Conservation (phyloP, 1,140 invertebrate species). For the Lordiphosa stackelbergi region DNA sequence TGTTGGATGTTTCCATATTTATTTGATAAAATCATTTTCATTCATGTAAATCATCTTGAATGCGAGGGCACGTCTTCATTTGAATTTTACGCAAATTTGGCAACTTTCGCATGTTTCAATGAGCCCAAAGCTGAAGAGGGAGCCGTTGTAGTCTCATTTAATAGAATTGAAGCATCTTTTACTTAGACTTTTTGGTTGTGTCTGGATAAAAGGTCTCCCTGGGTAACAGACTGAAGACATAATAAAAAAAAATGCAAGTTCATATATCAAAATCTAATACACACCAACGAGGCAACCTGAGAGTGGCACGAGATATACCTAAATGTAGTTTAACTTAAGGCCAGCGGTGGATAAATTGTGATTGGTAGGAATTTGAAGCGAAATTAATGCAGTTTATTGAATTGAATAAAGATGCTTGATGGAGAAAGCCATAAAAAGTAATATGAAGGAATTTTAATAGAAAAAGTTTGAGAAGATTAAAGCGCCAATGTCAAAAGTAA, state of each 20-base stretch:
- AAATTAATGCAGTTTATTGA: too few species aligned
- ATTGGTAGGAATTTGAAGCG: too few species aligned
- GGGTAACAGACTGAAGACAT: conserved; percentile 40
- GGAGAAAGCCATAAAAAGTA: too few species aligned
- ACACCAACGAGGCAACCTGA: neutral
- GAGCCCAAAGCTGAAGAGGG: conserved; percentile 1
- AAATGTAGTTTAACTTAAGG: neutral
- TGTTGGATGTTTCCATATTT: conserved; percentile 21
- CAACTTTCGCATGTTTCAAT: conserved; percentile 32
- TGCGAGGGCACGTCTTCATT: conserved; percentile 35
- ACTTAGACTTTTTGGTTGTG: conserved; percentile 36
- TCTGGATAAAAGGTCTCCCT: conserved; percentile 52
- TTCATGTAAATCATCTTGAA: conserved; percentile 41
- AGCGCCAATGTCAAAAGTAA: too few species aligned
- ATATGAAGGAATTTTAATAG: too few species aligned
- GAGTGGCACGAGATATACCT: conserved; percentile 8
- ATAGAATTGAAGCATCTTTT: conserved; percentile 61
- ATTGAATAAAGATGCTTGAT: too few species aligned
- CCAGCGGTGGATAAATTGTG: too few species aligned
- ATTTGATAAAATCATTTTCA: conserved; percentile 39
- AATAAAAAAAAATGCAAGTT: conserved; percentile 51
- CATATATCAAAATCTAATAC: conserved; percentile 45
- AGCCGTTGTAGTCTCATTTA: conserved; percentile 28
- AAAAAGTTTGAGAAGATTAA: too few species aligned
- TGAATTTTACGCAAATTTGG: conserved; percentile 61